A percentile compares a stretch with the other conserved stretches of the same genome.
These are phyloP conservation scores for Spea multiplicata DNA, from an alignment of 2,113 vertebrate species.

Conservation along the genomic window DNA sequence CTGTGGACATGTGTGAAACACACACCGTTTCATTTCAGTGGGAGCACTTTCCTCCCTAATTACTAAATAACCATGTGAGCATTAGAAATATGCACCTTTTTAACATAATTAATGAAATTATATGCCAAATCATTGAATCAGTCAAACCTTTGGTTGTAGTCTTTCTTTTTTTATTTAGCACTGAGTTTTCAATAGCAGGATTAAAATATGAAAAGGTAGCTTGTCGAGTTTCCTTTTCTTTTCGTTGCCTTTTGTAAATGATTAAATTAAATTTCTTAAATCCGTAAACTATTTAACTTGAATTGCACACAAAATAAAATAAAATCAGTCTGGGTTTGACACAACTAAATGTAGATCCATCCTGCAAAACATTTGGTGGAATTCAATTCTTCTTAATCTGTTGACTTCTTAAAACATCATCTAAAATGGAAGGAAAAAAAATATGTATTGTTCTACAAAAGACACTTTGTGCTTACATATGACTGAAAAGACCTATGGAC, in stretches of 20 bases:
- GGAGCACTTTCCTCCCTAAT: no score
- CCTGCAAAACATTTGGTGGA: constrained; percentile 47
- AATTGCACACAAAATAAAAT: constrained; percentile 54
- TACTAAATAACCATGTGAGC: no score
- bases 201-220: constrained; percentile 54
- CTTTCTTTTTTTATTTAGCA: constrained; percentile 14
- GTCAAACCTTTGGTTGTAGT: neutral
- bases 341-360: constrained; percentile 48
- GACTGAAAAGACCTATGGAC: no score
- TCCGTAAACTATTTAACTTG: constrained; percentile 58
- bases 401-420: constrained; percentile 57
- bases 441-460: neutral
- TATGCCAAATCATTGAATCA: no score
- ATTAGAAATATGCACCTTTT: no score
- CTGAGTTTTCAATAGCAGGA: constrained; percentile 48
- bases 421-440: constrained; percentile 55
- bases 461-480: no score
- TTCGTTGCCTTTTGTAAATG: constrained; percentile 50
- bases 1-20: no score
- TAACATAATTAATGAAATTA: no score
- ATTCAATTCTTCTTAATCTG: constrained; percentile 36
- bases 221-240: constrained; percentile 51
- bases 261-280: constrained; percentile 57
- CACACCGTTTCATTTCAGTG: no score
- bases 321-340: constrained; percentile 52